A percentile compares a stretch with the other conserved stretches of the same genome.
Evolutionary conservation across 2,888 invertebrate genomes (phyloP).

Genomic region (Coleophora flavipennella): DNA sequence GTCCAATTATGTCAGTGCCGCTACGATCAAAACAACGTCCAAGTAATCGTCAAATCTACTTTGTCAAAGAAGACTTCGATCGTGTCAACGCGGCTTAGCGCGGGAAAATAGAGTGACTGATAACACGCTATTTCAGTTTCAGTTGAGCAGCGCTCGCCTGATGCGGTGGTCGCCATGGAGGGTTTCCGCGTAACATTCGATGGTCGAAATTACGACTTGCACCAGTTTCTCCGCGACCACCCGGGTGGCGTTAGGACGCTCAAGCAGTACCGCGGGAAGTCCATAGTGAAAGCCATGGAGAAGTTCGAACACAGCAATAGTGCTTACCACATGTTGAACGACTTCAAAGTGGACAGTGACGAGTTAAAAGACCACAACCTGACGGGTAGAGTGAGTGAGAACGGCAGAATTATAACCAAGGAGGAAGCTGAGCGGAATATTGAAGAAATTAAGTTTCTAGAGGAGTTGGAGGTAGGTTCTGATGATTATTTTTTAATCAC

Average conservation of each 20-base stretch:
- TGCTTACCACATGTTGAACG: conserved; percentile 76
- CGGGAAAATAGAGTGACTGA: conserved; percentile 6
- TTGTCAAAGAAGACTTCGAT: too few relatives aligned
- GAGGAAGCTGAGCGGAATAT: conserved; percentile 33
- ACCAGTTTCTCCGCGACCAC: conserved; percentile 78
- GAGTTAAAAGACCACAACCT: conserved; percentile 57
- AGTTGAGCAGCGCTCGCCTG: conserved; percentile 7
- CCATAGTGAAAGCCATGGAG: conserved; percentile 67
- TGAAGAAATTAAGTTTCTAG: conserved; percentile 48
- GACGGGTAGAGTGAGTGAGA: conserved; percentile 48
- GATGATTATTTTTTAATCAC: too few relatives aligned
- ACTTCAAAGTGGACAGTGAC: conserved; percentile 66
- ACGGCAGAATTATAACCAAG: conserved; percentile 50
- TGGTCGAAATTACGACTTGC: conserved; percentile 75
- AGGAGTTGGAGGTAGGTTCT: conserved; percentile 59
- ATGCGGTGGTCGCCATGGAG: conserved; percentile 24
- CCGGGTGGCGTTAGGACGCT: conserved; percentile 82
- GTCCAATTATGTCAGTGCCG: too few relatives aligned
- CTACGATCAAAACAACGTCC: too few relatives aligned
- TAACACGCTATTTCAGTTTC: conserved; percentile 9
- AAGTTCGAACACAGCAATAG: conserved; percentile 74
- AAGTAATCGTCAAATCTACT: too few relatives aligned
- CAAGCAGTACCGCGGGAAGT: conserved; percentile 66
- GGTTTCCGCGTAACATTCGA: conserved; percentile 52
- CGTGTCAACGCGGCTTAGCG: too few relatives aligned